Percentiles rank a stretch among this genome's conserved stretches.
phyloP scores from a whole-genome alignment of 1,140 invertebrate genomes.

The Chironomus striatipennis region DNA sequence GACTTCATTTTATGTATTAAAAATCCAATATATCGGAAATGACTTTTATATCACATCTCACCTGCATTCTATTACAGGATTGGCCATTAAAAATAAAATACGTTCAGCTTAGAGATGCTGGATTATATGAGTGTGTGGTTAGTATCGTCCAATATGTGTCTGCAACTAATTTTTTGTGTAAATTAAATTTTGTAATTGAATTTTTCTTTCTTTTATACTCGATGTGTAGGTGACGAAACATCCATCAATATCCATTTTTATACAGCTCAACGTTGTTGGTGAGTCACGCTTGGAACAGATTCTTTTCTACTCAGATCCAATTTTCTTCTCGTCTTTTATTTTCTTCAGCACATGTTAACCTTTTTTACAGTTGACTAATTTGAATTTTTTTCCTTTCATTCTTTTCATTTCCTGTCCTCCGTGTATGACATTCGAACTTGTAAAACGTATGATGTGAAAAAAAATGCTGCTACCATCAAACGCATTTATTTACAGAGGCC shows the following conservation, averaged over 20 bases:
- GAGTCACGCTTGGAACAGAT: neutral
- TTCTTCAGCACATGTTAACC: neutral
- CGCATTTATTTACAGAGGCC: conserved; percentile 48
- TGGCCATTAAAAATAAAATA: conserved; percentile 80
- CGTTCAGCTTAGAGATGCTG: conserved; percentile 69
- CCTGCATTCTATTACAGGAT: conserved; percentile 46
- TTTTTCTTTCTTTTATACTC: conserved; percentile 41
- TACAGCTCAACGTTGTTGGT: conserved; percentile 18
- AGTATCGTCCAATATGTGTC: conserved; percentile 35
- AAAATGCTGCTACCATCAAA: too few species aligned
- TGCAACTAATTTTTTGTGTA: neutral
- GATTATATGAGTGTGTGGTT: conserved; percentile 57
- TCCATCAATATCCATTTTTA: conserved; percentile 21
- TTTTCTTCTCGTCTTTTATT: neutral
- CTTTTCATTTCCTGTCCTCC: too few species aligned
- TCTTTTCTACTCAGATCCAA: neutral
- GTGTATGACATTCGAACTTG: too few species aligned
- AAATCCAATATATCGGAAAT: too few species aligned
- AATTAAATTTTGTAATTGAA: neutral
- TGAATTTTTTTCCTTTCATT: too few species aligned
- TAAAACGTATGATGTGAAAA: too few species aligned
- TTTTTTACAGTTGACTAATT: too few species aligned
- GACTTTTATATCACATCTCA: neutral
- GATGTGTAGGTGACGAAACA: conserved; percentile 44
- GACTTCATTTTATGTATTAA: too few species aligned